Percentiles rank a stretch among this genome's conserved stretches.
phyloP scores from a whole-genome alignment of 1,140 invertebrate genomes.

The Ceratina japonica region DNA sequence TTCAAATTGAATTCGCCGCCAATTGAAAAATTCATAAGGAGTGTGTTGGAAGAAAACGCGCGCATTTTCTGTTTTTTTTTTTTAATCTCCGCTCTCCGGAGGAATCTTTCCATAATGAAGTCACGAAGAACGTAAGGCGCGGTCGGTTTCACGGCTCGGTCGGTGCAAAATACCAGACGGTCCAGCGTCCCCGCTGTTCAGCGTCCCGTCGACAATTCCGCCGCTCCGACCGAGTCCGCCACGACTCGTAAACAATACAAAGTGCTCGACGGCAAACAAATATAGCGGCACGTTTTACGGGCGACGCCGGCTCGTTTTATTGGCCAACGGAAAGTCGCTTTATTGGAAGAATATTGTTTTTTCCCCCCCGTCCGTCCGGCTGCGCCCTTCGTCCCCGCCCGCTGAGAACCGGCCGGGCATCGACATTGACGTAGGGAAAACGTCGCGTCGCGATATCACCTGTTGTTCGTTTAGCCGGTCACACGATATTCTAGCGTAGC shows the following conservation, averaged over 20 bases:
- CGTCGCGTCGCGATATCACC: background rate
- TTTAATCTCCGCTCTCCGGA: background rate
- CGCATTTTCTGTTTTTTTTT: background rate
- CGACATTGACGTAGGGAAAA: background rate
- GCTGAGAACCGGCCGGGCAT: background rate
- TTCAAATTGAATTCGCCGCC: no score
- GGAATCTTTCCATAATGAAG: constrained; percentile 61
- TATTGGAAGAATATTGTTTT: constrained; percentile 58
- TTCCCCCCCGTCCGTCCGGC: background rate
- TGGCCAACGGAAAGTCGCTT: constrained; percentile 58
- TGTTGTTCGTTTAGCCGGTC: background rate
- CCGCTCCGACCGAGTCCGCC: constrained; percentile 28
- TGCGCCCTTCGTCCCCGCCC: background rate
- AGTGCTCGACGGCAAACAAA: constrained; percentile 61
- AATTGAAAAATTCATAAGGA: no score
- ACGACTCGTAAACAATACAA: constrained; percentile 64
- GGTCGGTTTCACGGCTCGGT: constrained; percentile 50
- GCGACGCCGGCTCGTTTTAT: constrained; percentile 57
- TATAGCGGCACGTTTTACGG: constrained; percentile 63
- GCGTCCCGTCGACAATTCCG: constrained; percentile 54
- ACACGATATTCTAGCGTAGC: constrained; percentile 16
- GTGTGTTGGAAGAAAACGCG: background rate
- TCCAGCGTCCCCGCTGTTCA: constrained; percentile 55
- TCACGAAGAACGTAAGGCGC: constrained; percentile 46
- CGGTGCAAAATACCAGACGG: constrained; percentile 36